Evolutionary conservation across 2,888 invertebrate species (phyloP), one percentile per base, ranked within the genome.

Genomic region (Apeira syringaria): DNA sequence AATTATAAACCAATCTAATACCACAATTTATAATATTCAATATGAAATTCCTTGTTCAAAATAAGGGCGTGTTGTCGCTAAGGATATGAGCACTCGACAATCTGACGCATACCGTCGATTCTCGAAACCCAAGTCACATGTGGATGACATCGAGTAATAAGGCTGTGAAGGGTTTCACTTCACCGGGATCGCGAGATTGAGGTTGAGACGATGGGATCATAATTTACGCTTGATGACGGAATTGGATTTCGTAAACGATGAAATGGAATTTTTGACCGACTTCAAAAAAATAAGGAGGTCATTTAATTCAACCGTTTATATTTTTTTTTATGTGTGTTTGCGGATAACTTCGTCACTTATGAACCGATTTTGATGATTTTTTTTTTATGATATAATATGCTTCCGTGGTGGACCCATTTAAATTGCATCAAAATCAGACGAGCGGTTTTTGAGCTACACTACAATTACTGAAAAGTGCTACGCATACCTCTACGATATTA

Each of bases 141-240:
- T 28, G 37, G 28, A 10, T 53, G 53, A 53, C 53, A 37, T 43
- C 43, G 12, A 48, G 53, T 53, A 46, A 53, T 53, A 43, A 47
- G 39, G 18, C 26, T 34, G n/a, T 13, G 26, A 27, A 32, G 43
- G 47, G 43, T 40, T 43, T 36, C 47, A 43, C 43, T 38, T 41
- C 32, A 34, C 28, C 29, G 11, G 17, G 37, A 37, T 38, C 41
- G 6, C 30, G 41, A 33, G 40, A 40, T 40, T 34, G 33, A 35
- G 40, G 35, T 46, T 22, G 22, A 24, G 20, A 27, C 34, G 31
- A 46, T 30, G 37, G 35, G 39, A 39, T 35, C 45, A 46, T 46
- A 39, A 46, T 40, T 46, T 39, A 36, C 31, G 35, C 35, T 27
- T 36, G 35, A 32, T 27, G 22, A 22, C 31, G 31, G 28, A 40